Evolutionary conservation across 1,140 invertebrate genomes (phyloP), one percentile per base, ranked within the genome.

Genomic region (Harpegnathos saltator): DNA sequence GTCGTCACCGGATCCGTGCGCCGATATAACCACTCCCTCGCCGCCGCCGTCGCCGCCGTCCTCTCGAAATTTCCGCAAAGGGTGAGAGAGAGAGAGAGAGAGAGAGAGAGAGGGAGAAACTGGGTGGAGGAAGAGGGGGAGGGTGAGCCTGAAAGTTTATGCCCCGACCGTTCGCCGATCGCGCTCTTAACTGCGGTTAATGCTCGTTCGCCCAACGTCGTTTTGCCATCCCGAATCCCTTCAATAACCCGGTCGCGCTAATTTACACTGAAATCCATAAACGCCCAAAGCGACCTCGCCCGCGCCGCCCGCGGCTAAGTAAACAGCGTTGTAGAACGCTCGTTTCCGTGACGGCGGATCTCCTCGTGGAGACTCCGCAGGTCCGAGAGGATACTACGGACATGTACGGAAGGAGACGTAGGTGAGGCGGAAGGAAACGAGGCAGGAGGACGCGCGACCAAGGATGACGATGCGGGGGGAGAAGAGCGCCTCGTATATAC

Each of bases 261-360:
- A 91, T 91, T 91, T 89, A 74, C 84, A 80, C 72, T 38, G 75
- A 86, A 87, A 89, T 89, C 87, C 81, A 90, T 90, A 89, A 84
- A 90, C 63, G 77, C 71, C 85, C 74, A 66, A 73, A 69, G 56
- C 26, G 68, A 15, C 33, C 66, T 63, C 62, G 75, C 75, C n/a
- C n/a, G 75, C 59, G 61, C 75, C 69, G 77, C 58, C 72, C 81
- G 61, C 62, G 69, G 71, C 62, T 77, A 81, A 88, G 82, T 89
- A 91, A 91, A 90, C 87, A 90, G 85, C 82, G 24, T 80, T 62
- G 86, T 84, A 75, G 82, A 89, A 82, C 69, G 85, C 58, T 81
- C 82, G 84, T 83, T 78, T 80, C 52, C 65, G 33, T n/a, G 19
- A 58, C 24, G 52, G 74, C n/a, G 24, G 15, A 15, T 54, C 73